A percentile compares a stretch with the other conserved stretches of the same genome.
phyloP scores from a whole-genome alignment of 1,140 invertebrate genomes.

The Pteromalus puparum region DNA sequence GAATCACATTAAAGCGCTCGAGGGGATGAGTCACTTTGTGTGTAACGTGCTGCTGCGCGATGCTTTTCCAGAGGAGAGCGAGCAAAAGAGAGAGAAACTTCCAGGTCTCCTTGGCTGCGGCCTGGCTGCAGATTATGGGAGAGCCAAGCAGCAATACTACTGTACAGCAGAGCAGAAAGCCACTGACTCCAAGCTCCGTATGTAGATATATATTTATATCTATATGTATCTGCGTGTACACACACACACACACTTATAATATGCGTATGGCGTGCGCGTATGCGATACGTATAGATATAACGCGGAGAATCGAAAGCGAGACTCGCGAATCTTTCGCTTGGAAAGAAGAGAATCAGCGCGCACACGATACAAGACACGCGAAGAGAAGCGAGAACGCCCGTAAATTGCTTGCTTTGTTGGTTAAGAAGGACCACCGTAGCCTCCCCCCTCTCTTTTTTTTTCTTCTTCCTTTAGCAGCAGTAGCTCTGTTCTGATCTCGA shows the following conservation, averaged over 20 bases:
- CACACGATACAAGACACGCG: neutral
- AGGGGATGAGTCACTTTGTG: conserved; percentile 30
- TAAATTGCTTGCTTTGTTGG: neutral
- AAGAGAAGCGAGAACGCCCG: neutral
- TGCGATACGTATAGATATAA: neutral
- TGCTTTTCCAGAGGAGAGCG: neutral
- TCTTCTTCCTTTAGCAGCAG: neutral
- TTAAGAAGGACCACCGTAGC: neutral
- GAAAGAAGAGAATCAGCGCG: neutral
- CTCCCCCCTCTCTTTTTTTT: neutral
- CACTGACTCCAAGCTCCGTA: neutral
- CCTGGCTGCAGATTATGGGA: neutral
- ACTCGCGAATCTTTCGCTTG: neutral
- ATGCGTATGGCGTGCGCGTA: neutral
- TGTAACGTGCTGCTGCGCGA: neutral
- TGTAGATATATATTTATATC: neutral
- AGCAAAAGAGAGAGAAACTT: neutral
- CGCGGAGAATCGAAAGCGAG: neutral
- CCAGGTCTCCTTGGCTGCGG: conserved; percentile 19
- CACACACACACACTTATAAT: neutral
- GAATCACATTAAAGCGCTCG: conserved; percentile 38
- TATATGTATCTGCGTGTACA: neutral
- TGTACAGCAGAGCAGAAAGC: neutral
- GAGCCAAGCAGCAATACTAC: too few relatives aligned
- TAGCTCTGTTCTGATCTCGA: neutral